Percentiles rank a stretch among this genome's conserved stretches.
These are phyloP conservation scores for Remorina albescens DNA, from an alignment of 2,797 vertebrate genomes.

Conservation along the genomic window DNA sequence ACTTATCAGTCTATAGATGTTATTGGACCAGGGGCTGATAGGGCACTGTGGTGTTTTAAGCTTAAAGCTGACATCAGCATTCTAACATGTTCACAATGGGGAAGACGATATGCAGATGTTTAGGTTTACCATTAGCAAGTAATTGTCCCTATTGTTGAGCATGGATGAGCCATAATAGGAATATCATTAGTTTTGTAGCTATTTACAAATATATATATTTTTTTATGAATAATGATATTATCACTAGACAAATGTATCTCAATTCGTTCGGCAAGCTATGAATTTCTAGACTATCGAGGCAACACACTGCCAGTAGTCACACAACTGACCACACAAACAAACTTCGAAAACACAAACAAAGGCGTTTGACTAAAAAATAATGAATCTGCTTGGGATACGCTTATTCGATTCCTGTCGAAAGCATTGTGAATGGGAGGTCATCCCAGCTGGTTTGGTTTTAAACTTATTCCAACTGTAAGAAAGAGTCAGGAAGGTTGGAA, in stretches of 20 bases:
- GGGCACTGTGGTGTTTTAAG: no score
- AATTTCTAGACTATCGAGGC: background rate
- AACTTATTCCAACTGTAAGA: no score
- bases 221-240: no score
- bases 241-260: background rate
- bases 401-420: no score
- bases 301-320: no score
- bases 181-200: background rate
- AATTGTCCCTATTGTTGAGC: background rate
- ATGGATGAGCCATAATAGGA: background rate
- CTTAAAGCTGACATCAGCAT: background rate
- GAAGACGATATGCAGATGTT: background rate
- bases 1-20: background rate
- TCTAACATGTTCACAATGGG: background rate
- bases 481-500: no score
- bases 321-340: no score
- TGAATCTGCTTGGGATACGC: no score
- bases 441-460: no score
- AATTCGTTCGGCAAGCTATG: background rate
- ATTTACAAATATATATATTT: background rate
- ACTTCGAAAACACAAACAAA: no score
- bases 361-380: no score
- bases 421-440: no score
- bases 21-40: background rate
- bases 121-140: background rate